Conservation (phyloP, 2,888 invertebrate genomes). For the Caenorhabditis sp. region DNA sequence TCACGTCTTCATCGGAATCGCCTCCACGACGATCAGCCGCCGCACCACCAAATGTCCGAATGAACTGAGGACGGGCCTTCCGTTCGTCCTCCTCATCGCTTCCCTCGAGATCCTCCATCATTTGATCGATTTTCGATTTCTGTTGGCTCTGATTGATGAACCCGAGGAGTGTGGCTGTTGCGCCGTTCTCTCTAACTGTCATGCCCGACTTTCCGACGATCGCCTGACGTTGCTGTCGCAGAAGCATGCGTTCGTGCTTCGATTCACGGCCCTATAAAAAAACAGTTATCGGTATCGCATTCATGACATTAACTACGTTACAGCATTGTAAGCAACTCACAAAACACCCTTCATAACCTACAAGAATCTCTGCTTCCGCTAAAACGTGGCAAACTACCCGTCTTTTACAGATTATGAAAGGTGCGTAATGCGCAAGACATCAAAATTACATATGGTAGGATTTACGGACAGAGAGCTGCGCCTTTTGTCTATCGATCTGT, state of each 20-base stretch:
- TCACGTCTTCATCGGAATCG: conserved; percentile 48
- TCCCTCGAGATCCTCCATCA: conserved; percentile 43
- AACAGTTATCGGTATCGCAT: background rate
- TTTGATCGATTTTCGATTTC: conserved; percentile 48
- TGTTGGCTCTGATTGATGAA: conserved; percentile 58
- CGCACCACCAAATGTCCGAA: conserved; percentile 68
- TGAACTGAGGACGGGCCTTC: conserved; percentile 51
- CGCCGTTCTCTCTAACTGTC: conserved; percentile 66
- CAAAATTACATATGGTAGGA: conserved; percentile 40
- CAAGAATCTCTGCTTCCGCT: no score
- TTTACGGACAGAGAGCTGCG: conserved; percentile 70
- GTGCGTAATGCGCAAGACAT: background rate
- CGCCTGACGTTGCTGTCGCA: conserved; percentile 69
- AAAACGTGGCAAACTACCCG: no score
- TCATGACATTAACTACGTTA: background rate
- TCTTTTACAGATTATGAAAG: background rate
- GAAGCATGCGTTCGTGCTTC: conserved; percentile 70
- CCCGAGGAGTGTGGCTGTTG: conserved; percentile 68
- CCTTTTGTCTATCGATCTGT: conserved; percentile 76
- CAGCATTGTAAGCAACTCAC: no score
- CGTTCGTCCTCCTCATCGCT: conserved; percentile 50
- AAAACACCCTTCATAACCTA: no score
- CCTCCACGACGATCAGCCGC: no score
- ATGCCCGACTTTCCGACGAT: conserved; percentile 67
- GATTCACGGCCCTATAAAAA: conserved; percentile 73